Evolutionary conservation across 64 coral and sea anemone species (phyloP), one percentile per base, ranked within the genome.

Genomic region (Pocillopora verrucosa): DNA sequence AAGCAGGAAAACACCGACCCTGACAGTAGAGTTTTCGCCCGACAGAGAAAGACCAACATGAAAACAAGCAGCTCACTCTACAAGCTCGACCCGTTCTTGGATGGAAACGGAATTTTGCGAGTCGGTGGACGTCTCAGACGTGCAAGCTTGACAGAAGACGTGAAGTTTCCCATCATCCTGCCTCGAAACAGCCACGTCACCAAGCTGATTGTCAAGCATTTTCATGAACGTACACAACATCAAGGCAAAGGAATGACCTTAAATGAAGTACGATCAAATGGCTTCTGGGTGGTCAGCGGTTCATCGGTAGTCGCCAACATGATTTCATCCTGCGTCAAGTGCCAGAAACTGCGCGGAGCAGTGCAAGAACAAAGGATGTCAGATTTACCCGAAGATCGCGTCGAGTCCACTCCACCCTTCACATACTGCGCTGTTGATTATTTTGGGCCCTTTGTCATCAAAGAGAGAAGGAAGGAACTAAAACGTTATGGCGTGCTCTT

Each of bases 401-500:
- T 82, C 6, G 78, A 80, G 65, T 16, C 10, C 14, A 25, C 51
- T 20, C 68, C 68, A 1, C 78, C 65, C 24, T 83, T 60, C 36
- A 90, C 60, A 19, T 73, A 36, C 51, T 58, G 77, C 57, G 64
- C 58, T 0, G 65, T 89, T 16, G 88, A 90, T 20, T 90, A 34
- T 22, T 90, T 90, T 58, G 88, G 78, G 1, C 67, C 67, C 9
- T 90, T 72, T 13, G 17, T 16, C 16, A 36, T 82, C 16, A 90
- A 81, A 17, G 65, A 89, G 25, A 45, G 61, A 2, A 3, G 88
- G 14, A 90, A 90, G n/a, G 63, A 80, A 68, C 36, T 90, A 59
- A 89, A 78, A 13, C 87, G 87, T 12, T 89, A 89, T 61, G 61
- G 87, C 13, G 87, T 89, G 10, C 34, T 89, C 6, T 89, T 89